Conservation (phyloP, 2,888 invertebrate species). For the Helleia helle region DNA sequence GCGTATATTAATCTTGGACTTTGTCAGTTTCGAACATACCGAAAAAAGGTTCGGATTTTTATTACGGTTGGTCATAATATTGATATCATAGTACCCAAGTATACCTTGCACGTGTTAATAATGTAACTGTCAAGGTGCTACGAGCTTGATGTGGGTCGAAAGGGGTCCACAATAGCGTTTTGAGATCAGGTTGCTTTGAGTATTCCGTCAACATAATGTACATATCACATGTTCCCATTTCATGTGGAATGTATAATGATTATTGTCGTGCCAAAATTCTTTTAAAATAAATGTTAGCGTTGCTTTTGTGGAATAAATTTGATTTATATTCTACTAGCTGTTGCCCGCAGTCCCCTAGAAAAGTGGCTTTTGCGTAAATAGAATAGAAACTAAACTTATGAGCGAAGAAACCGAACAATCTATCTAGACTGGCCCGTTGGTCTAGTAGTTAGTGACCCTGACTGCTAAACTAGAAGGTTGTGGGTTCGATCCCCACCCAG, state of each 20-base stretch:
- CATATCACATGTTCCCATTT: constrained; percentile 12
- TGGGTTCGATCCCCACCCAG: too few relatives aligned
- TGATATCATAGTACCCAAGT: constrained; percentile 11
- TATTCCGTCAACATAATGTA: constrained; percentile 16
- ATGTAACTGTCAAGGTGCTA: constrained; percentile 22
- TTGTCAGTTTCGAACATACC: too few relatives aligned
- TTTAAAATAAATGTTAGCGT: not conserved
- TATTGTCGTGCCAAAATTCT: constrained; percentile 1
- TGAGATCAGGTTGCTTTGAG: constrained; percentile 21
- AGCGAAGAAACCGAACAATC: too few relatives aligned
- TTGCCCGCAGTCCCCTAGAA: too few relatives aligned
- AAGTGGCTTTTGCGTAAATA: too few relatives aligned
- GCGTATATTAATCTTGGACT: too few relatives aligned
- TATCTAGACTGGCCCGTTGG: too few relatives aligned
- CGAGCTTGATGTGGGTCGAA: constrained; percentile 23
- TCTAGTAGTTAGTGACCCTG: too few relatives aligned
- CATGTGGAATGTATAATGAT: constrained; percentile 1
- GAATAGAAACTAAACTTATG: too few relatives aligned
- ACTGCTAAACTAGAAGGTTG: too few relatives aligned
- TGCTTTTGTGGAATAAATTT: too few relatives aligned
- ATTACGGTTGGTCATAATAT: constrained; percentile 16
- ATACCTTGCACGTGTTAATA: constrained; percentile 20
- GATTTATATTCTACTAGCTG: too few relatives aligned
- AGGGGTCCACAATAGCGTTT: constrained; percentile 19
- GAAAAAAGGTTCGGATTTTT: constrained; percentile 15